phyloP scores from a whole-genome alignment of 2,113 vertebrate genomes.

The Polypterus bichir region DNA sequence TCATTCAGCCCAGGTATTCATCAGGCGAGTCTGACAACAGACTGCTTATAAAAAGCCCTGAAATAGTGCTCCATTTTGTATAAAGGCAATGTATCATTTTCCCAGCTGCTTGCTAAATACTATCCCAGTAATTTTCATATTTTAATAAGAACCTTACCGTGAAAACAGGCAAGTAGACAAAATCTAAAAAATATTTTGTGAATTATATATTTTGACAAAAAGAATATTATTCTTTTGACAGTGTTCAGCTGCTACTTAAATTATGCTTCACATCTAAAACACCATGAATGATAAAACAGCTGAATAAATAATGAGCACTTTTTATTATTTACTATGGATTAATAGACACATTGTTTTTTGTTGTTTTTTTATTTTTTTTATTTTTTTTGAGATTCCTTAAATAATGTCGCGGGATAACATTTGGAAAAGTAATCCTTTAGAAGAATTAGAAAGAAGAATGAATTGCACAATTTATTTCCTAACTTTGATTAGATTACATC shows the following conservation, averaged over 20 bases:
- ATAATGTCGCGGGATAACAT: conserved; percentile 8
- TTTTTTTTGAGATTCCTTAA: conserved; percentile 8
- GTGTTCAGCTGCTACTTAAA: conserved; percentile 18
- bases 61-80: not conserved
- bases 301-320: conserved; percentile 14
- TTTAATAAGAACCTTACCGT: not conserved
- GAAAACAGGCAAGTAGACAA: conserved; percentile 6
- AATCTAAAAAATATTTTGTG: conserved; percentile 8
- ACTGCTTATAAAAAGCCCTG: too few species aligned
- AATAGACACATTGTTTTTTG: conserved; percentile 9
- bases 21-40: too few species aligned
- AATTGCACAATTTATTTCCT: not conserved
- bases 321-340: conserved; percentile 12
- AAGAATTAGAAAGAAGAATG: not conserved
- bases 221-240: conserved; percentile 16
- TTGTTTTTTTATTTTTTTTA: not conserved
- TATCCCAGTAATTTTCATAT: not conserved
- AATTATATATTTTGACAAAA: conserved; percentile 17
- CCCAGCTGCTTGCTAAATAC: conserved; percentile 7
- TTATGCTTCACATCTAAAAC: conserved; percentile 9
- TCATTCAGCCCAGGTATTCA: too few species aligned
- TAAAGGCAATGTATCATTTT: conserved; percentile 7
- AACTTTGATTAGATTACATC: not conserved
- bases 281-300: conserved; percentile 14
- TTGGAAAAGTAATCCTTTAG: not conserved